phyloP scores from a whole-genome alignment of 2,888 invertebrate species.

The Eubasilissa splendida region DNA sequence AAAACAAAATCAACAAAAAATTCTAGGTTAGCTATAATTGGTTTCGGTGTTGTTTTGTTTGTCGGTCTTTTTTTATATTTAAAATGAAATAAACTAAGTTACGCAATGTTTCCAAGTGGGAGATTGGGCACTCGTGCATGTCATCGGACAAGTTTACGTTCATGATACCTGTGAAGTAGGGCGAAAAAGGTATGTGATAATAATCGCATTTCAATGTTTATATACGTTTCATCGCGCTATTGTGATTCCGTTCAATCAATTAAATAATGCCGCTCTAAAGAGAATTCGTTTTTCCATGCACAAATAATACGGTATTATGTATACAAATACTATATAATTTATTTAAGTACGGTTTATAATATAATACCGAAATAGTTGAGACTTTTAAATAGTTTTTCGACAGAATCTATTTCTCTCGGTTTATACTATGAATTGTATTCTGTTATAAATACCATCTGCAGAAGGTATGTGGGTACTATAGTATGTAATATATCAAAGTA shows the following conservation, averaged over 20 bases:
- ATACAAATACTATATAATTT: too few species aligned
- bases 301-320: too few species aligned
- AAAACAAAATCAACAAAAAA: conserved; percentile 40
- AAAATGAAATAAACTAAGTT: conserved; percentile 53
- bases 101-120: conserved; percentile 45
- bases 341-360: too few species aligned
- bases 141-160: conserved; percentile 30
- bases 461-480: too few species aligned
- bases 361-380: too few species aligned
- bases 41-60: conserved; percentile 32
- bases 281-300: too few species aligned
- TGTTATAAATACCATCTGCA: too few species aligned
- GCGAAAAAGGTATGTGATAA: conserved; percentile 43
- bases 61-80: conserved; percentile 27
- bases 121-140: conserved; percentile 41
- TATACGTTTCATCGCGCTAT: not conserved
- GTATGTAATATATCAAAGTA: too few species aligned
- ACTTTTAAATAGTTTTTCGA: too few species aligned
- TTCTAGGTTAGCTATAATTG: conserved; percentile 45
- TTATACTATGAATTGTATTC: too few species aligned
- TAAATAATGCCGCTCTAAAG: too few species aligned
- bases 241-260: not conserved
- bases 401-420: too few species aligned
- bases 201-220: conserved; percentile 41
- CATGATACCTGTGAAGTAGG: conserved; percentile 48